Conservation (phyloP, 2,888 invertebrate species). For the Odontocolon sp. region DNA sequence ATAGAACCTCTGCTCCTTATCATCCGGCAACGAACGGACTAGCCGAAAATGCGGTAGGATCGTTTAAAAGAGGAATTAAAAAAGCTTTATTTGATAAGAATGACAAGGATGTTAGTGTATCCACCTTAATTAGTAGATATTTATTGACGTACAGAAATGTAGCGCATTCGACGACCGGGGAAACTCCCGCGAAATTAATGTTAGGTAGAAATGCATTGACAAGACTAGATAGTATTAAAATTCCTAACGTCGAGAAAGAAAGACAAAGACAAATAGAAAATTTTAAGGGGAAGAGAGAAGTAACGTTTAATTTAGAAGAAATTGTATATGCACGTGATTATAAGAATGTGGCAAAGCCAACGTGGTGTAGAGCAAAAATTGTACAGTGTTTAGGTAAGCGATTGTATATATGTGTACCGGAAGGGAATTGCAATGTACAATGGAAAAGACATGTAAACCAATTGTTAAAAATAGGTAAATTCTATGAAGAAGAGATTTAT, state of each 20-base stretch:
- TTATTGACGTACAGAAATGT: constrained; percentile 43
- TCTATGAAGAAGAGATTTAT: not conserved
- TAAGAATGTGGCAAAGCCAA: not conserved
- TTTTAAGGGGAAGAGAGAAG: not conserved
- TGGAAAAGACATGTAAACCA: not conserved
- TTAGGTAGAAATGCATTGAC: constrained; percentile 26
- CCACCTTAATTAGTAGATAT: constrained; percentile 33
- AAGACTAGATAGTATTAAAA: constrained; percentile 20
- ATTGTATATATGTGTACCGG: not conserved
- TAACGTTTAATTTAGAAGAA: not conserved
- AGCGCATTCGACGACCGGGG: constrained; percentile 33
- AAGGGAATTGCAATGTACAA: not conserved
- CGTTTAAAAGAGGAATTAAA: constrained; percentile 35
- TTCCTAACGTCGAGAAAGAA: not conserved
- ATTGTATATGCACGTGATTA: not conserved
- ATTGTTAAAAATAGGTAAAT: not conserved
- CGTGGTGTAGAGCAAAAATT: not conserved
- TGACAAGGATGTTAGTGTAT: not conserved
- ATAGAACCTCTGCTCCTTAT: constrained; percentile 47
- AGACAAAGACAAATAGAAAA: constrained; percentile 25
- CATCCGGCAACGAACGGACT: constrained; percentile 49
- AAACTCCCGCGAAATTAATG: constrained; percentile 29
- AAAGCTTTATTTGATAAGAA: constrained; percentile 3
- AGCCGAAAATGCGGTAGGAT: constrained; percentile 48
- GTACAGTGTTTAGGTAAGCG: not conserved